phyloP scores from a whole-genome alignment of 2,113 vertebrate genomes.

The Prinia subflava region DNA sequence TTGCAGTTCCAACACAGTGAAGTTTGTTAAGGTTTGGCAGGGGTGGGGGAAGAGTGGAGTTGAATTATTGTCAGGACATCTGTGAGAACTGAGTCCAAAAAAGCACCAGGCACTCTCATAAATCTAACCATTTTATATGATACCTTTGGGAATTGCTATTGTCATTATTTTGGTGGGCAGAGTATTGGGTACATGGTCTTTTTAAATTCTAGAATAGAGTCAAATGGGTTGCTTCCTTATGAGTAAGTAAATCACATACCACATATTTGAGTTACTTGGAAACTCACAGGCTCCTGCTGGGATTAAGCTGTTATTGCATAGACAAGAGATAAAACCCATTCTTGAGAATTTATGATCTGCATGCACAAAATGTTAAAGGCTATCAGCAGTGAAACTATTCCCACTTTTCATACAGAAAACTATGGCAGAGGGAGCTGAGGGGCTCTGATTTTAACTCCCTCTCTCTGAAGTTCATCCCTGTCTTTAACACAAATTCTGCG shows the following conservation, averaged over 20 bases:
- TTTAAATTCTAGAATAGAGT: neutral
- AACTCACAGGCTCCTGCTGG: neutral
- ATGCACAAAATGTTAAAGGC: conserved; percentile 6
- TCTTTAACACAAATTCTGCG: neutral
- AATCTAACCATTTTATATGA: neutral
- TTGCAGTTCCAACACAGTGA: neutral
- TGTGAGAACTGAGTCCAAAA: neutral
- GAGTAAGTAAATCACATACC: conserved; percentile 7
- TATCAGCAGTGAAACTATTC: neutral
- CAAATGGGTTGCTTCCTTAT: neutral
- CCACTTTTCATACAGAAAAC: neutral
- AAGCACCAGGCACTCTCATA: neutral
- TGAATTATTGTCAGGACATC: conserved; percentile 15
- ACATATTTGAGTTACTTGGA: neutral
- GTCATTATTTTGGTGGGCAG: neutral
- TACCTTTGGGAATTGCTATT: neutral
- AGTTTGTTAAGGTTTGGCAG: neutral
- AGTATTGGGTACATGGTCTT: neutral
- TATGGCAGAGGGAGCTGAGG: neutral
- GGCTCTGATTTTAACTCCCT: neutral
- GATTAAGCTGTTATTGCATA: neutral
- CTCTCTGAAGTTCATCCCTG: neutral
- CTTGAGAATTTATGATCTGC: conserved; percentile 21
- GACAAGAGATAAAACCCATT: conserved; percentile 8
- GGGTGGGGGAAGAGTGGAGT: neutral